phyloP scores from a whole-genome alignment of 2,888 invertebrate species.

The Nemotelus pantherinus region DNA sequence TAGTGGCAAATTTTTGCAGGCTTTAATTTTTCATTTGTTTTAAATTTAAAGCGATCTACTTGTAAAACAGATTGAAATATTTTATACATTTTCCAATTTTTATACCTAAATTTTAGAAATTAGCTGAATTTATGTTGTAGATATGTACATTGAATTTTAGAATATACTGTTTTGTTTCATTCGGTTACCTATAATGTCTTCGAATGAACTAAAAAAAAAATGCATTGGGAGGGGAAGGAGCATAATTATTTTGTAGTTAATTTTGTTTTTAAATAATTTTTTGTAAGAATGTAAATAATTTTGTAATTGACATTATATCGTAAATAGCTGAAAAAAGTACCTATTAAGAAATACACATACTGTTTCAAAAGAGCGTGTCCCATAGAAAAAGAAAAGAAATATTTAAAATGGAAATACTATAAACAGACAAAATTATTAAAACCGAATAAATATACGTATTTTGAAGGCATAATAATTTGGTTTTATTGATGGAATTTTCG shows the following conservation, averaged over 20 bases:
- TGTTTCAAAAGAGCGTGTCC: constrained; percentile 39
- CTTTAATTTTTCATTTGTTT: no score
- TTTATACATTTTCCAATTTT: constrained; percentile 27
- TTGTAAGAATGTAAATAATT: no score
- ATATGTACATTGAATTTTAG: background rate
- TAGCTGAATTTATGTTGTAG: background rate
- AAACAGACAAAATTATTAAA: constrained; percentile 1
- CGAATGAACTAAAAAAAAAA: no score
- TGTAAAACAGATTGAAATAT: no score
- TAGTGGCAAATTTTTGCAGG: no score
- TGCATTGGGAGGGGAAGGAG: no score
- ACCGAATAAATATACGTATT: background rate
- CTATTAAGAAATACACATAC: background rate
- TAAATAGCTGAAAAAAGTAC: no score
- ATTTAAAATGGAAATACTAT: background rate
- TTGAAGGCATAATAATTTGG: background rate
- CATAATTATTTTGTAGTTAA: no score
- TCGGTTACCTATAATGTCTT: no score
- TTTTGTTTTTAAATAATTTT: no score
- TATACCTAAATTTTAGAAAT: constrained; percentile 26
- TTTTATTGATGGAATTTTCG: constrained; percentile 2
- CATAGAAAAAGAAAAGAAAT: constrained; percentile 8
- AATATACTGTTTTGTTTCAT: background rate
- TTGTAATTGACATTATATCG: no score
- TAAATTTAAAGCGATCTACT: no score